phyloP scores from a whole-genome alignment of 1,140 invertebrate genomes.

The Venustaconcha ellipsiformis region DNA sequence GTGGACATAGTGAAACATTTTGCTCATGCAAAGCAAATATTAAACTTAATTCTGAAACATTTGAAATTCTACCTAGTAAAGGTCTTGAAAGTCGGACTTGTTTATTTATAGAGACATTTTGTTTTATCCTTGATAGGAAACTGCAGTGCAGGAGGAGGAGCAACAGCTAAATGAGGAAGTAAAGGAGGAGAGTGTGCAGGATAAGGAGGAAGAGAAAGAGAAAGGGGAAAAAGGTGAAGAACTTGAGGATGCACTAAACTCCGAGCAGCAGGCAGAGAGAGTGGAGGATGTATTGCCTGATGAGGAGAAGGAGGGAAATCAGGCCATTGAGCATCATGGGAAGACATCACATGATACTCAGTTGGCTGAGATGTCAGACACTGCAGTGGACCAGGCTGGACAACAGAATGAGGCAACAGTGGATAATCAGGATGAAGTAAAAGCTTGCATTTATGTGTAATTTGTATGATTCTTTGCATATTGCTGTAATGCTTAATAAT shows the following conservation, averaged over 20 bases:
- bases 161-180: slow-evolving; percentile 28
- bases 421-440: slow-evolving; percentile 60
- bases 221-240: slow-evolving; percentile 33
- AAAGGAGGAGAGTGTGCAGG: slow-evolving; percentile 51
- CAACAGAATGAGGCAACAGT: slow-evolving; percentile 32
- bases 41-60: no score
- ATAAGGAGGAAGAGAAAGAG: slow-evolving; percentile 57
- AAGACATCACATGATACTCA: slow-evolving; percentile 51
- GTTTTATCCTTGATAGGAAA: slow-evolving; percentile 1
- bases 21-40: no score
- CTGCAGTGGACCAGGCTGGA: slow-evolving; percentile 48
- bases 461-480: no score
- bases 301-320: slow-evolving; percentile 34
- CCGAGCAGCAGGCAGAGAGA: slow-evolving; percentile 60
- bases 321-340: slow-evolving; percentile 46
- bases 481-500: no score
- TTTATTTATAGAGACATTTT: no score
- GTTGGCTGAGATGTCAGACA: slow-evolving; percentile 52
- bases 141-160: slow-evolving; percentile 22
- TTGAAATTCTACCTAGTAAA: no score
- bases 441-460: slow-evolving; percentile 38
- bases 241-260: slow-evolving; percentile 27
- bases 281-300: slow-evolving; percentile 31
- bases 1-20: no score
- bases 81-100: no score